Percentiles rank a stretch among this genome's conserved stretches.
phyloP scores from a whole-genome alignment of 2,888 invertebrate species.

The Andrena trimmerana region DNA sequence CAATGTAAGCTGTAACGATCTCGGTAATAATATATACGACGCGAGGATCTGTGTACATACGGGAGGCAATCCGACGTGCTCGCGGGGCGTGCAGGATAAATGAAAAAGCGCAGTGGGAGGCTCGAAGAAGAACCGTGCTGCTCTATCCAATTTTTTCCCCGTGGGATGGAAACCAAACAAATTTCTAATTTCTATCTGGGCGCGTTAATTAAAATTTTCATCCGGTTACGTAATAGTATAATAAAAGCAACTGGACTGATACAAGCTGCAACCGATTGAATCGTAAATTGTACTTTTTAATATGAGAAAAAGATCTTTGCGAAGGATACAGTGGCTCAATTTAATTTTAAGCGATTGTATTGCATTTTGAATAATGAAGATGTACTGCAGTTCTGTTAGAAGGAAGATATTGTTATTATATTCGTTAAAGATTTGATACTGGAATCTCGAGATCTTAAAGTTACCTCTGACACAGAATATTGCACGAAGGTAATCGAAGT shows the following conservation, averaged over 20 bases:
- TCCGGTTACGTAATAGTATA: neutral
- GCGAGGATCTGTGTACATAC: neutral
- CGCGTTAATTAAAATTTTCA: conserved; percentile 37
- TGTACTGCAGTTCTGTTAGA: too few species aligned
- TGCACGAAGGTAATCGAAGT: neutral
- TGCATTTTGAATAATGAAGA: too few species aligned
- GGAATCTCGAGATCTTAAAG: neutral
- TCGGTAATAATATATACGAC: neutral
- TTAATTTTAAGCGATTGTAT: neutral
- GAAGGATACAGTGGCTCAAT: neutral
- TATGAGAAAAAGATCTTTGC: neutral
- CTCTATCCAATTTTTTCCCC: neutral
- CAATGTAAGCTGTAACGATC: conserved; percentile 10
- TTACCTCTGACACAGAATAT: neutral
- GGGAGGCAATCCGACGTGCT: neutral
- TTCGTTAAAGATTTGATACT: neutral
- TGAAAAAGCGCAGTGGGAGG: neutral
- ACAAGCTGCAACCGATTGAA: neutral
- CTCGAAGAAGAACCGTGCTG: neutral
- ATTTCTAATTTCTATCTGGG: neutral
- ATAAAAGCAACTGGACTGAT: neutral
- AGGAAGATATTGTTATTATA: neutral
- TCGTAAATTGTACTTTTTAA: neutral
- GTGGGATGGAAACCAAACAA: neutral
- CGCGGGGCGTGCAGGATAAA: neutral